Conservation (phyloP, 2,888 invertebrate species). For the Gymnocheta viridis region DNA sequence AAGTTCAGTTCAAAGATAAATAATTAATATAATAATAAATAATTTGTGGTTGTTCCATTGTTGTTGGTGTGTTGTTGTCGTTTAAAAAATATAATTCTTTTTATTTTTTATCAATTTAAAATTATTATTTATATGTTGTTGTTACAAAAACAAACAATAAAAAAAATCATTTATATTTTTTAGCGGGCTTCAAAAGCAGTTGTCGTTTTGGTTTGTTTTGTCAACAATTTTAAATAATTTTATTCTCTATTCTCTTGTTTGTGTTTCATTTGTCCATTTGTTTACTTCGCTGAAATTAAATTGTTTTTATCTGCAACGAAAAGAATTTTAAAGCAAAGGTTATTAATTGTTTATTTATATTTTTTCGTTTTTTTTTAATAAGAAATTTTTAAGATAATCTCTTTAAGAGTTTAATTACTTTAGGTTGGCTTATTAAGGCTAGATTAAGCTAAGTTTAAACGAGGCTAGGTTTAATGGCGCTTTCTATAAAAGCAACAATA, state of each 20-base stretch:
- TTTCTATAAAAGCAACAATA: constrained; percentile 32
- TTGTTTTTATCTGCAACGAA: constrained; percentile 65
- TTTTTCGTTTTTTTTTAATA: constrained; percentile 26
- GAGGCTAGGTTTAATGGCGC: constrained; percentile 54
- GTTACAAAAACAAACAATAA: no score
- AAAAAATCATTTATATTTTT: constrained; percentile 40
- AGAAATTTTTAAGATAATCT: constrained; percentile 45
- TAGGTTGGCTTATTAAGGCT: constrained; percentile 54
- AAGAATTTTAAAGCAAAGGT: constrained; percentile 52
- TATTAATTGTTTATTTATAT: constrained; percentile 39
- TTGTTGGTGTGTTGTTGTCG: constrained; percentile 44
- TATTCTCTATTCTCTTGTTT: constrained; percentile 33
- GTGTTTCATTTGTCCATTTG: constrained; percentile 51
- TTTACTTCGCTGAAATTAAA: constrained; percentile 54
- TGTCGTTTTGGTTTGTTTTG: constrained; percentile 45
- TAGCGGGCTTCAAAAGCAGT: constrained; percentile 57
- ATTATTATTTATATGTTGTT: constrained; percentile 40
- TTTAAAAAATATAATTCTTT: constrained; percentile 51
- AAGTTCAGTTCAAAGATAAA: constrained; percentile 61
- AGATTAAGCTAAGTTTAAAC: constrained; percentile 56
- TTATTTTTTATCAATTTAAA: constrained; percentile 65
- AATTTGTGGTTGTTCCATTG: constrained; percentile 49
- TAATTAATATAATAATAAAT: constrained; percentile 48
- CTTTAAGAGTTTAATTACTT: constrained; percentile 41
- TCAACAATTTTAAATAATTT: constrained; percentile 35